A percentile compares a stretch with the other conserved stretches of the same genome.
These are phyloP conservation scores for Drosophila pegasa DNA, from an alignment of 2,888 invertebrate genomes.

Conservation along the genomic window DNA sequence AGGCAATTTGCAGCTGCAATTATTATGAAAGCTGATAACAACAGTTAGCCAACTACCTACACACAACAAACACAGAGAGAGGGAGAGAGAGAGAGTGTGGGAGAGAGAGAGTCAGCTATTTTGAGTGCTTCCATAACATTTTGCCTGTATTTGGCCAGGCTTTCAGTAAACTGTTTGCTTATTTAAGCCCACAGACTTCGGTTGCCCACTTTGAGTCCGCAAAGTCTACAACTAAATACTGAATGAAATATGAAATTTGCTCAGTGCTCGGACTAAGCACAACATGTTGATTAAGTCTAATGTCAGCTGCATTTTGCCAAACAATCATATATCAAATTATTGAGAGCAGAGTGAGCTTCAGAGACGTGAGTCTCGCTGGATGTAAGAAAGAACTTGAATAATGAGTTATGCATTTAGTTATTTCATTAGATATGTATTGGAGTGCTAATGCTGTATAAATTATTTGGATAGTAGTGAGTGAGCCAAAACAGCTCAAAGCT, in stretches of 20 bases:
- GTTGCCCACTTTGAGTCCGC: slow-evolving; percentile 30
- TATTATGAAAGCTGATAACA: slow-evolving; percentile 77
- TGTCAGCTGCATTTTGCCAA: not conserved
- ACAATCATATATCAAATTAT: slow-evolving; percentile 4
- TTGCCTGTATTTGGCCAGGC: slow-evolving; percentile 2
- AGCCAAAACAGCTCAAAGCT: too few relatives aligned
- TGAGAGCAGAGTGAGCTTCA: not conserved
- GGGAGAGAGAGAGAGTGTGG: slow-evolving; percentile 1
- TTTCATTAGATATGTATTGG: not conserved
- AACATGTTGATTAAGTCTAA: slow-evolving; percentile 4
- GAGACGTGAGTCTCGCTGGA: too few relatives aligned
- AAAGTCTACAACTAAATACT: slow-evolving; percentile 23
- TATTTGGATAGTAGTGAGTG: not conserved
- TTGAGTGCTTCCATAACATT: slow-evolving; percentile 26
- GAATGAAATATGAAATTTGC: slow-evolving; percentile 8
- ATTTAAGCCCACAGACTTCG: slow-evolving; percentile 16
- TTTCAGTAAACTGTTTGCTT: slow-evolving; percentile 24
- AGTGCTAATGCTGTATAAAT: not conserved
- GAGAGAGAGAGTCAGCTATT: slow-evolving; percentile 23
- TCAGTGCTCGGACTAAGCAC: not conserved
- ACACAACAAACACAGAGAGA: slow-evolving; percentile 18
- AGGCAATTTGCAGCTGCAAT: slow-evolving; percentile 79
- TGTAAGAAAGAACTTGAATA: not conserved
- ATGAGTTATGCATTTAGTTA: not conserved
- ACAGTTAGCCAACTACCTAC: slow-evolving; percentile 56